Evolutionary conservation across 2,113 vertebrate species (phyloP).

Genomic region (Eidolon helvum): DNA sequence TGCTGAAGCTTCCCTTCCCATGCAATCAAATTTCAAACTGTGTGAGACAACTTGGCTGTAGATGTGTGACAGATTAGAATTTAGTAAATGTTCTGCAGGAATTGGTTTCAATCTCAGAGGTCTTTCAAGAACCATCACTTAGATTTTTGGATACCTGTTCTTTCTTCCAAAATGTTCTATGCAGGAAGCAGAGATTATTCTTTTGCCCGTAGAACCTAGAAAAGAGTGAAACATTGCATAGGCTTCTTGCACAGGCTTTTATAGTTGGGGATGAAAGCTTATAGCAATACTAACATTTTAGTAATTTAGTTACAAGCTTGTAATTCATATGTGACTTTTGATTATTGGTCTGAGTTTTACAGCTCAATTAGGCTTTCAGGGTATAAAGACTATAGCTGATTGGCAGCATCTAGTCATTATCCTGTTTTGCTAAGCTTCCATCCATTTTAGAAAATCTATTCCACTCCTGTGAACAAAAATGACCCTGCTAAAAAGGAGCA

Average conservation of each 20-base stretch:
- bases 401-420: not conserved
- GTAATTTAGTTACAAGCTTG: slow-evolving; percentile 5
- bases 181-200: not conserved
- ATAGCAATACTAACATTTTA: not conserved
- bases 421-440: not conserved
- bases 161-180: not conserved
- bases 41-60: not conserved
- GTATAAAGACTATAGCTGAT: not conserved
- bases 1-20: not conserved
- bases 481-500: not conserved
- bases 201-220: not conserved
- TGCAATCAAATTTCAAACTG: not conserved
- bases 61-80: not conserved
- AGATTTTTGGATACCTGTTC: not conserved
- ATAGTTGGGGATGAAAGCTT: not conserved
- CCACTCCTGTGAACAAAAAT: not conserved
- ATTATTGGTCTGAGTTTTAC: slow-evolving; percentile 12
- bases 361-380: not conserved
- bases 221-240: not conserved
- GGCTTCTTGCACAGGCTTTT: not conserved
- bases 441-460: not conserved
- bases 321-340: not conserved
- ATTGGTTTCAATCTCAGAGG: not conserved
- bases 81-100: not conserved
- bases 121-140: not conserved